Percentiles rank a stretch among this genome's conserved stretches.
These are phyloP conservation scores for Emys orbicularis DNA, from an alignment of 2,797 vertebrate species.

Conservation along the genomic window DNA sequence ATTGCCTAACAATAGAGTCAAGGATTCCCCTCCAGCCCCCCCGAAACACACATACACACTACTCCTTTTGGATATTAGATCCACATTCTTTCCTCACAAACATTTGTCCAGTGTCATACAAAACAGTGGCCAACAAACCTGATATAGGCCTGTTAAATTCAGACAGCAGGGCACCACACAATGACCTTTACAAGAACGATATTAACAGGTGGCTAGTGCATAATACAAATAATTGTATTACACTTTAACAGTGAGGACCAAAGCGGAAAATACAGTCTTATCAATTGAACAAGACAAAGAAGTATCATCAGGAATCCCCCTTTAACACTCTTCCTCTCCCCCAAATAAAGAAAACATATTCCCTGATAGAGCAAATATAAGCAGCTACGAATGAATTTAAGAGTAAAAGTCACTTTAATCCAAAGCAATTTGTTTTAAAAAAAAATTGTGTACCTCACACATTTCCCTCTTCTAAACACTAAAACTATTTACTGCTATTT, in stretches of 20 bases:
- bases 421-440: background rate
- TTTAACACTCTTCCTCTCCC: slow-evolving; percentile 8
- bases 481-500: background rate
- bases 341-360: background rate
- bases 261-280: slow-evolving; percentile 86
- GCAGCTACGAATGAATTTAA: background rate
- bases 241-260: slow-evolving; percentile 80
- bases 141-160: slow-evolving; percentile 75
- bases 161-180: slow-evolving; percentile 83
- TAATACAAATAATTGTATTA: slow-evolving; percentile 86
- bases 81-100: slow-evolving; percentile 79
- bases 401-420: background rate
- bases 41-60: background rate
- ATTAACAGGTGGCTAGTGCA: slow-evolving; percentile 90
- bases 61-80: slow-evolving; percentile 60
- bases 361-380: rapidly evolving
- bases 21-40: background rate
- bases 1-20: slow-evolving; percentile 45
- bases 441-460: background rate
- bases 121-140: slow-evolving; percentile 80
- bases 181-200: slow-evolving; percentile 89
- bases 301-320: slow-evolving; percentile 35
- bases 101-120: slow-evolving; percentile 76
- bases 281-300: slow-evolving; percentile 82
- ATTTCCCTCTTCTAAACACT: slow-evolving; percentile 1